A percentile compares a stretch with the other conserved stretches of the same genome.
Conservation (phyloP, 23 tunicate genomes). For the Trididemnum clinides region DNA sequence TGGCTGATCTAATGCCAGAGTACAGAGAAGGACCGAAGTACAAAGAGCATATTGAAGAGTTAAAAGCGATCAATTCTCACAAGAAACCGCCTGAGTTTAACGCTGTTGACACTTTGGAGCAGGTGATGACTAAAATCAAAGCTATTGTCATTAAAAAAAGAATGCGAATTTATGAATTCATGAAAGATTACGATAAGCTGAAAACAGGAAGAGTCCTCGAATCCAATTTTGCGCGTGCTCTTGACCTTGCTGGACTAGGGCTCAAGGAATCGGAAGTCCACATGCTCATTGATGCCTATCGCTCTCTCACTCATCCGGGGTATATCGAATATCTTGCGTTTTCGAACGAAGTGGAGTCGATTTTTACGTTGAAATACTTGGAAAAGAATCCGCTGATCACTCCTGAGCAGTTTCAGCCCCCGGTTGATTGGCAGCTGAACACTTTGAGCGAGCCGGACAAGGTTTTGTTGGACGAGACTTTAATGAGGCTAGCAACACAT, state of each 20-base stretch:
- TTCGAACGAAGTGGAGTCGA: conserved; percentile 78
- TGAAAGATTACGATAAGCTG: conserved; percentile 94
- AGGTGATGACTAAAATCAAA: conserved; percentile 72
- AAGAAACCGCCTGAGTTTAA: conserved; percentile 88
- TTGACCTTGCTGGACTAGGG: conserved; percentile 78
- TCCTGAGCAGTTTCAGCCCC: conserved; percentile 82
- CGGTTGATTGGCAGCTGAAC: conserved; percentile 91
- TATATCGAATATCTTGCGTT: conserved; percentile 72
- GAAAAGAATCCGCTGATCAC: conserved; percentile 71
- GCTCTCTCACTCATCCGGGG: conserved; percentile 62
- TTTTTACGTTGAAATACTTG: conserved; percentile 76
- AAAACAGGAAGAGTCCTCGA: conserved; percentile 53
- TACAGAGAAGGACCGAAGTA: conserved; percentile 51
- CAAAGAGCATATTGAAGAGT: conserved; percentile 60
- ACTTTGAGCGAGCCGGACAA: conserved; percentile 54
- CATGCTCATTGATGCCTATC: conserved; percentile 51
- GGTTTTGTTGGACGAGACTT: conserved; percentile 54
- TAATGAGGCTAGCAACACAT: conserved; percentile 72
- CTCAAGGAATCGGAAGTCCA: conserved; percentile 89
- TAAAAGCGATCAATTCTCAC: conserved; percentile 69
- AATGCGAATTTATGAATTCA: conserved; percentile 81
- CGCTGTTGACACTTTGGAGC: conserved; percentile 42
- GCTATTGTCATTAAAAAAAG: conserved; percentile 69
- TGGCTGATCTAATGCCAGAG: conserved; percentile 65
- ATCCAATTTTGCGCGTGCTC: conserved; percentile 66